Evolutionary conservation across 2,888 invertebrate species (phyloP).

Genomic region (Eurytoma adleriae): DNA sequence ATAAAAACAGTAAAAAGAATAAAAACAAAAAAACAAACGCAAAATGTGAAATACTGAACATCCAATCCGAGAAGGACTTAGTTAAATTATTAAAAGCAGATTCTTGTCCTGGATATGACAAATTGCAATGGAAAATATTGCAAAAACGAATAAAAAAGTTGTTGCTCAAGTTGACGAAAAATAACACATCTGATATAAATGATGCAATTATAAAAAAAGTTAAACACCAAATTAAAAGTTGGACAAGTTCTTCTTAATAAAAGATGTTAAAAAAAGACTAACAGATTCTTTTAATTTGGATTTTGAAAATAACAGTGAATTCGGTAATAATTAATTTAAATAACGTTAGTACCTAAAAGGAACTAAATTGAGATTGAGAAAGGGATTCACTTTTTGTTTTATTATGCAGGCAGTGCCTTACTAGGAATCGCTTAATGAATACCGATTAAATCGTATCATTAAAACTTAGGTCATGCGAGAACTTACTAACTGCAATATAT

Average conservation of each 20-base stretch:
- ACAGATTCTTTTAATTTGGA: no score
- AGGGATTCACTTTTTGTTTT: no score
- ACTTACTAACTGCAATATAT: neutral
- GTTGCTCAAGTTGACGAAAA: slow-evolving; percentile 64
- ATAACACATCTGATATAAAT: slow-evolving; percentile 54
- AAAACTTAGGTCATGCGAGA: neutral
- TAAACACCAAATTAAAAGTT: slow-evolving; percentile 60
- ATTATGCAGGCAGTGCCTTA: no score
- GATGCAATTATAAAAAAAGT: slow-evolving; percentile 59
- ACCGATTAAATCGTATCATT: neutral
- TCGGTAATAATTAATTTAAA: no score
- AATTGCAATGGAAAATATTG: slow-evolving; percentile 79
- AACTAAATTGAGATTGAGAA: no score
- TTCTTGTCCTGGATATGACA: slow-evolving; percentile 73
- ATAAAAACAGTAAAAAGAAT: slow-evolving; percentile 22
- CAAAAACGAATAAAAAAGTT: slow-evolving; percentile 74
- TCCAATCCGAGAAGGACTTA: slow-evolving; percentile 62
- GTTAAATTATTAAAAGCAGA: slow-evolving; percentile 60
- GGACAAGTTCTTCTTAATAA: slow-evolving; percentile 50
- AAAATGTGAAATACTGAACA: slow-evolving; percentile 50
- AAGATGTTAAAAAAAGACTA: no score
- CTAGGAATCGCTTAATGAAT: neutral
- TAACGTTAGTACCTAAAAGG: no score
- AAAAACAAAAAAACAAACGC: slow-evolving; percentile 8
- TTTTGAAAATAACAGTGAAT: no score